These are phyloP conservation scores for Achlya flavicornis DNA, from an alignment of 2,888 invertebrate species.

Conservation along the genomic window DNA sequence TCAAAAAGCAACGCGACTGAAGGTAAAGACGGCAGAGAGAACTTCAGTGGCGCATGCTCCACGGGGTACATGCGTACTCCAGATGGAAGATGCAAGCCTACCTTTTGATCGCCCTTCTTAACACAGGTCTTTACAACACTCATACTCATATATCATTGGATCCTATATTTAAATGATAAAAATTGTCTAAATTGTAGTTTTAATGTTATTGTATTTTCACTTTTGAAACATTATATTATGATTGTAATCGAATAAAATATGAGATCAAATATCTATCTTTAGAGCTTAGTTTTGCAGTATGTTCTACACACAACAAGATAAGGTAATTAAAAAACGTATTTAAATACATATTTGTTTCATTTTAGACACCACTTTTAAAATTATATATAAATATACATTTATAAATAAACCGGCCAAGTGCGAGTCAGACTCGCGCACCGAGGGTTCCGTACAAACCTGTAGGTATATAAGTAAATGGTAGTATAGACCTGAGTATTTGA, in stretches of 20 bases:
- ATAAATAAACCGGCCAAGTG: no score
- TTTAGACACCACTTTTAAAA: no score
- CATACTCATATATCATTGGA: not conserved
- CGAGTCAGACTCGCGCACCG: no score
- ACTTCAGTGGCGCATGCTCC: conserved; percentile 58
- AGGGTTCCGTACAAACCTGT: no score
- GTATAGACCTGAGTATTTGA: no score
- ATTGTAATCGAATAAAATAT: not conserved
- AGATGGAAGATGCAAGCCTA: conserved; percentile 69
- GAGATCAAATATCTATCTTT: not conserved
- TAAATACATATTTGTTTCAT: no score
- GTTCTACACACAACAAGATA: no score
- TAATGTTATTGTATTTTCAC: not conserved
- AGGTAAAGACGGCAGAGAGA: conserved; percentile 59
- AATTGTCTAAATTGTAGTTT: not conserved
- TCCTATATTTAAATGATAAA: not conserved
- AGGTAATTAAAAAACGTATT: not conserved
- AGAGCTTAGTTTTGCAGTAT: no score
- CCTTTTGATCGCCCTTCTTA: conserved; percentile 27
- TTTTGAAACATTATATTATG: not conserved
- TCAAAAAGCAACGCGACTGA: conserved; percentile 26
- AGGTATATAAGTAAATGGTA: no score
- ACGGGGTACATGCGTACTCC: conserved; percentile 58
- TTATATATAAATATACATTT: no score
- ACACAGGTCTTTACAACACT: not conserved